Percentiles rank a stretch among this genome's conserved stretches.
Evolutionary conservation across 2,888 invertebrate species (phyloP).

Genomic region (Mimachlamys varia): DNA sequence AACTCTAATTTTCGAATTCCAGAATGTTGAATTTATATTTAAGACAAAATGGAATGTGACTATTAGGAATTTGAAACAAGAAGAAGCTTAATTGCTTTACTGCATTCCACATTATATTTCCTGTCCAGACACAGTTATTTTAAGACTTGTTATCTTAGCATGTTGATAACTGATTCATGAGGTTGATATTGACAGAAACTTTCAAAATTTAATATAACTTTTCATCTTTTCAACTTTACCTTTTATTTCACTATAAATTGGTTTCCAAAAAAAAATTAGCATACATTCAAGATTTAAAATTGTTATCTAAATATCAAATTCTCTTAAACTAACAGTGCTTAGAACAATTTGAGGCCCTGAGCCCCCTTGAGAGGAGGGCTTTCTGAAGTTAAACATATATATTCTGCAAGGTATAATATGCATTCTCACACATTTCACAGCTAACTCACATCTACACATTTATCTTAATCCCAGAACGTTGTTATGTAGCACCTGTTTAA

Average conservation of each 20-base stretch:
- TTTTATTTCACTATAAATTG: not conserved
- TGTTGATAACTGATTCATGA: too few relatives aligned
- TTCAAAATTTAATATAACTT: not conserved
- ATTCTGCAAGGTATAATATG: not conserved
- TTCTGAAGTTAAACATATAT: too few relatives aligned
- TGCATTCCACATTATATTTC: not conserved
- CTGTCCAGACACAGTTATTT: not conserved
- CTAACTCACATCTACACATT: not conserved
- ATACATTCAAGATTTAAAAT: not conserved
- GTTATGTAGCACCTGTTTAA: not conserved
- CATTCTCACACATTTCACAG: constrained; percentile 31
- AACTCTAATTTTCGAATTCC: not conserved
- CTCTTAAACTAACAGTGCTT: not conserved
- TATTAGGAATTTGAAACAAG: constrained; percentile 2
- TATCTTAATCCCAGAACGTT: not conserved
- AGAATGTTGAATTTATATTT: not conserved
- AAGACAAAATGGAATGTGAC: constrained; percentile 8
- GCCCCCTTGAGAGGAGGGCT: not conserved
- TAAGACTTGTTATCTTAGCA: not conserved
- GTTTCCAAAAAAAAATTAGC: not conserved
- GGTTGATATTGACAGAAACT: too few relatives aligned
- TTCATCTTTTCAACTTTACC: too few relatives aligned
- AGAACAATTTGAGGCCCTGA: not conserved
- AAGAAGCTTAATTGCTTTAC: not conserved
- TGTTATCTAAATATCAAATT: not conserved